Percentiles rank a stretch among this genome's conserved stretches.
Evolutionary conservation across 64 coral and sea anemone species (phyloP).

Genomic region (Acropora tenuis): DNA sequence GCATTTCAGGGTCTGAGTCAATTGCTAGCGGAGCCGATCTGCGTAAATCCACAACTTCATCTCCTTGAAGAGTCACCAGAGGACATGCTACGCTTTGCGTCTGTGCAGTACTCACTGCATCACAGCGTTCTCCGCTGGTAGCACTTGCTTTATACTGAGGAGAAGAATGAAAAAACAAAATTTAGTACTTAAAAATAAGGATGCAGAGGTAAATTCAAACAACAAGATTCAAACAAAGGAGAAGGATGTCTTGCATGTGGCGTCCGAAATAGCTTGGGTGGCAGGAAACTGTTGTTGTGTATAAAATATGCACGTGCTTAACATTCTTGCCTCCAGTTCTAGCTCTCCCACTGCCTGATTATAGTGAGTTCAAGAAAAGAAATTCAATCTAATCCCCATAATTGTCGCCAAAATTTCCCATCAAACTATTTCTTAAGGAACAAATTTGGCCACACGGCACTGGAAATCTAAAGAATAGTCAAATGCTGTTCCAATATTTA

Average conservation of each 20-base stretch:
- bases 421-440: too few relatives aligned
- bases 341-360: too few relatives aligned
- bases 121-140: neutral
- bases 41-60: constrained; percentile 30
- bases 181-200: neutral
- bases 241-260: too few relatives aligned
- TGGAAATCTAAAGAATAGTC: too few relatives aligned
- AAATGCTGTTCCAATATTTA: too few relatives aligned
- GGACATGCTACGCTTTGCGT: neutral
- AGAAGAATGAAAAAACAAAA: neutral
- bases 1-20: constrained; percentile 42
- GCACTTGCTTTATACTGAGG: constrained; percentile 13
- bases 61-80: constrained; percentile 4
- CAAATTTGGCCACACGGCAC: too few relatives aligned
- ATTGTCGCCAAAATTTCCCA: too few relatives aligned
- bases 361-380: too few relatives aligned
- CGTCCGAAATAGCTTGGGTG: too few relatives aligned
- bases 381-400: too few relatives aligned
- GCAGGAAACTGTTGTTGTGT: too few relatives aligned
- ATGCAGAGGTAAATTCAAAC: neutral
- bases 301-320: neutral
- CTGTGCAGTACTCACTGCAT: neutral
- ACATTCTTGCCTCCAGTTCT: neutral
- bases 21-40: neutral
- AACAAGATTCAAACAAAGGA: neutral